Percentiles rank a stretch among this genome's conserved stretches.
phyloP scores from a whole-genome alignment of 2,888 invertebrate genomes.

The Catotricha subobsoleta region DNA sequence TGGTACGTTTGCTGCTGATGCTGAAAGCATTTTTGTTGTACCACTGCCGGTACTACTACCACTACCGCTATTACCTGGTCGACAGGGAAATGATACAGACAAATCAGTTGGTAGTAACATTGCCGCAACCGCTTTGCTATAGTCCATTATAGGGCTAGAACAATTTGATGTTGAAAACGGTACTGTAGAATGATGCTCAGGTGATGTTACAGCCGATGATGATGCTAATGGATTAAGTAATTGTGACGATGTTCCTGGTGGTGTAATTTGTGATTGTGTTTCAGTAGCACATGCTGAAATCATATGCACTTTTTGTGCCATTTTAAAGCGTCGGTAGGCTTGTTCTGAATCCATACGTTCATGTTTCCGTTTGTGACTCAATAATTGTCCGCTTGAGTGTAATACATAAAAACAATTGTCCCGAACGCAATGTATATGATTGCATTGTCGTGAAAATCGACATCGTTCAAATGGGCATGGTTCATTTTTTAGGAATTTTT shows the following conservation, averaged over 20 bases:
- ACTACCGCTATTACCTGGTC: constrained; percentile 6
- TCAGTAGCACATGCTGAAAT: constrained; percentile 1
- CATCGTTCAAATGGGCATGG: constrained; percentile 81
- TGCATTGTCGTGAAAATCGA: constrained; percentile 84
- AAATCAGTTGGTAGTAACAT: constrained; percentile 6
- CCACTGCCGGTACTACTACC: no score
- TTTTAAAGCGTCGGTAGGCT: constrained; percentile 25
- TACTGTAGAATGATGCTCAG: not conserved
- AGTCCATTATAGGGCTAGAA: not conserved
- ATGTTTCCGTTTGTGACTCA: constrained; percentile 94
- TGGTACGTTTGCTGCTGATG: constrained; percentile 1
- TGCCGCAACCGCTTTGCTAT: no score
- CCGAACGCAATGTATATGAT: constrained; percentile 96
- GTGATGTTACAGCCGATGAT: constrained; percentile 9
- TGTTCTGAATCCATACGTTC: constrained; percentile 81
- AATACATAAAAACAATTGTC: constrained; percentile 89
- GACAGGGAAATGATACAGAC: not conserved
- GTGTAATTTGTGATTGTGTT: constrained; percentile 4
- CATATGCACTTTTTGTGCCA: constrained; percentile 1
- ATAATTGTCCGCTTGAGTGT: constrained; percentile 90
- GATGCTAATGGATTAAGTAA: no score
- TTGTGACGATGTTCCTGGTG: constrained; percentile 6
- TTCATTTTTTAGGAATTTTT: constrained; percentile 97
- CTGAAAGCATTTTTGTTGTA: not conserved
- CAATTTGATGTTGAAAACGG: not conserved